A percentile compares a stretch with the other conserved stretches of the same genome.
These are phyloP conservation scores for Nicator chloris DNA, from an alignment of 2,113 vertebrate species.

Conservation along the genomic window DNA sequence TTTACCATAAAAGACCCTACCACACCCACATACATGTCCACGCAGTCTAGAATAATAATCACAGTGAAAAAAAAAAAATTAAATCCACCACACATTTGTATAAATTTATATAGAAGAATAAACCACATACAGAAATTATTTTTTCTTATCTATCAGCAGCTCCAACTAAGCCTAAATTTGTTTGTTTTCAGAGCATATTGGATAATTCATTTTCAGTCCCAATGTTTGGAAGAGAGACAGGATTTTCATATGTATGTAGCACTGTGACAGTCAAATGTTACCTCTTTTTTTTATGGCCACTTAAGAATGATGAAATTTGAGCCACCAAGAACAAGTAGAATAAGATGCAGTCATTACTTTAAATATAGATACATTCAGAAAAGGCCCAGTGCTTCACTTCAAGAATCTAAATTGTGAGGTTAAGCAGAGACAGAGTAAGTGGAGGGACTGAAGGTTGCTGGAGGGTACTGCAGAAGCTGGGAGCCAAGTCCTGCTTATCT, in stretches of 20 bases:
- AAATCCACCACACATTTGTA: not conserved
- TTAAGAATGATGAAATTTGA: not conserved
- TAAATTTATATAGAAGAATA: not conserved
- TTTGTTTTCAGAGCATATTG: not conserved
- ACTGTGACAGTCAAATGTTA: not conserved
- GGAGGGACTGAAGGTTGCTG: not conserved
- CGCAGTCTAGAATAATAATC: not conserved
- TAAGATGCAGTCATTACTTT: not conserved
- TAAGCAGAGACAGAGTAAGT: not conserved
- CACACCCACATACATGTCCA: not conserved
- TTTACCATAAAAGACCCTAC: not conserved
- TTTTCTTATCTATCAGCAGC: not conserved
- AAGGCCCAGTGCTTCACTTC: not conserved
- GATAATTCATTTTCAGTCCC: not conserved
- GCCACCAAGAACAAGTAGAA: not conserved
- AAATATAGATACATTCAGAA: not conserved
- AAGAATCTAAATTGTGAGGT: not conserved
- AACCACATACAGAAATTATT: not conserved
- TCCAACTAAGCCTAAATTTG: not conserved
- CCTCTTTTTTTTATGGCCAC: not conserved
- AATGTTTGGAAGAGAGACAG: not conserved
- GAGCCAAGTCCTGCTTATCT: not conserved
- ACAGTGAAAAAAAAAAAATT: not conserved
- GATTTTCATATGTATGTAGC: not conserved
- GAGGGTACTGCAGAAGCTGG: not conserved